Evolutionary conservation across 2,113 vertebrate species (phyloP), one percentile per base, ranked within the genome.

Genomic region (Bagarius yarrelli): DNA sequence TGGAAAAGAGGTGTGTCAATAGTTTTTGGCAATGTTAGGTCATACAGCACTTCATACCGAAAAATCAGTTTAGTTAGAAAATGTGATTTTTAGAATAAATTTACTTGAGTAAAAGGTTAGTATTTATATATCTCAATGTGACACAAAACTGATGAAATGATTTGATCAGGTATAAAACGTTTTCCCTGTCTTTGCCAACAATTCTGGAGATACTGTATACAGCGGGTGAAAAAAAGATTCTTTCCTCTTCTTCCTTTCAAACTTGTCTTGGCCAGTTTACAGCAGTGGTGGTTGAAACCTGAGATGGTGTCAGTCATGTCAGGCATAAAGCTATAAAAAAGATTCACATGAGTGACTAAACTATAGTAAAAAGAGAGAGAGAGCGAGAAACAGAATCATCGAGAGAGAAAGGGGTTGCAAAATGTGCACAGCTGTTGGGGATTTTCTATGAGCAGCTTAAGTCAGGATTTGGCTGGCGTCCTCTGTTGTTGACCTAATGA

Each of bases 401-500:
- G 56, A 71, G 79, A 61, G 78, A 71, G 80, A 85, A 81, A 87
- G 70, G 85, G 85, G 87, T 77, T 88, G 87, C 87, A 88, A 88
- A 87, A 88, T 73, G 85, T 87, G 88, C 89, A 90, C 92, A 93
- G 92, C 92, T 93, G 92, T 91, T 88, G 84, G 81, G 89, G 90
- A 91, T 93, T 93, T 92, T 83, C 85, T 85, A 87, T 79, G 89
- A 88, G 89, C 88, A 83, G 90, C 90, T 91, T 91, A 90, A 88
- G 87, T 87, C 89, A 87, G 81, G 87, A 87, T 87, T 87, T 90
- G 87, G 82, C 82, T 85, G 87, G 85, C 63, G 87, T 90, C 90
- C 89, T 89, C 80, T 87, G 85, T 89, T 88, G 89, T 91, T 77
- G 89, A 92, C 90, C 90, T 85, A 87, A 90, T 64, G 85, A 91